Base-by-base conservation (phyloP, 2,888 invertebrate species). In the Hypena proboscidalis region DNA sequence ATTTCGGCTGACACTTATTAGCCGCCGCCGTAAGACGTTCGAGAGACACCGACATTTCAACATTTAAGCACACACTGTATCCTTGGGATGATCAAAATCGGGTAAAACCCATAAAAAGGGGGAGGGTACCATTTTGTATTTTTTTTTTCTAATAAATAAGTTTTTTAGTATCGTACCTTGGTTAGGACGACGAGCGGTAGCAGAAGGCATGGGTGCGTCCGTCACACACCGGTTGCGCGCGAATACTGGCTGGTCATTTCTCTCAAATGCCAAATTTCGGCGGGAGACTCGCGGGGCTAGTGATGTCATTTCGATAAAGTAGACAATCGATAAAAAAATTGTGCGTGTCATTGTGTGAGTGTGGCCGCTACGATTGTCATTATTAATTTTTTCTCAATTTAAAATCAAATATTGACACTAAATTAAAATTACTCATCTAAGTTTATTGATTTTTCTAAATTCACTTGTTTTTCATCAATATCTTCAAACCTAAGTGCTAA, bases 221-320 rank as follows among this genome's bases (percentile, higher is more conserved):
- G 14, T 32, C 68, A 55, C 78, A 73, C 77, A 80, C 83, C 74
- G 79, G 78, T 77, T 74, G 74, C 83, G 77, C 80, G 82, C 78
- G 77, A 51, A 57, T 67, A 83, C 84, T 84, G 80, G 56, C 67
- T 58, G 52, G 48, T 37, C 53, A 37, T 51, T n/a, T n/a, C n/a
- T n/a, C 31, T 31, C 55, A 46, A 59, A 58, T 59, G 59, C 49
- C 50, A 42, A 53, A 64, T 74, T 76, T 77, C 70, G 69, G 77
- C 77, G 78, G 74, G 77, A 77, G 69, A 65, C 63, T 63, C 57
- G 49, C 45, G 44, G 46, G 33, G 33, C 47, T 52, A 73, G 69
- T 60, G 73, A 63, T 55, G 71, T 35, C n/a, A n/a, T n/a, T n/a
- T n/a, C n/a, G n/a, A n/a, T n/a, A n/a, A n/a, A n/a, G n/a, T n/a